phyloP scores from a whole-genome alignment of 2,113 vertebrate genomes.

The Alligator mississippiensis region DNA sequence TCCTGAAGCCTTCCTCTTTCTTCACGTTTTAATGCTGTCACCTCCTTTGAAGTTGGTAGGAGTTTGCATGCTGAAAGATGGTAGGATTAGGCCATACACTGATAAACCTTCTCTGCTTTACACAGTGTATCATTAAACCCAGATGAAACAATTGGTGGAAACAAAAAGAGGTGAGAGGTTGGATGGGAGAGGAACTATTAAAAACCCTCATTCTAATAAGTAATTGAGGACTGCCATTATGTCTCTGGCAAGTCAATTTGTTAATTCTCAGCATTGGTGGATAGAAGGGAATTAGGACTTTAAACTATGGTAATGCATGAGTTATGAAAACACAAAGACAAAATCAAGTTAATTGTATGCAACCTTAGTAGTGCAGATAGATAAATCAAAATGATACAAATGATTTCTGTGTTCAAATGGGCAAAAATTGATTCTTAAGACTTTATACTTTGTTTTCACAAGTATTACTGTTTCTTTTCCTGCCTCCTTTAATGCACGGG shows the following conservation, averaged over 20 bases:
- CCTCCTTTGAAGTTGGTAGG: not conserved
- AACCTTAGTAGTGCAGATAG: not conserved
- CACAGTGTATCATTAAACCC: not conserved
- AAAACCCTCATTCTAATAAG: not conserved
- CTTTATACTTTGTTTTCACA: slow-evolving; percentile 34
- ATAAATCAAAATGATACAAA: not conserved
- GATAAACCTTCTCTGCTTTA: not conserved
- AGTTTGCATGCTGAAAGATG: not conserved
- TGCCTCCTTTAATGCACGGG: slow-evolving; percentile 28
- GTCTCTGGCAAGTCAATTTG: not conserved
- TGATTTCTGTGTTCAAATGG: slow-evolving; percentile 21
- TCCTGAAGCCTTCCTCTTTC: not conserved
- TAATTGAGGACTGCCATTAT: not conserved
- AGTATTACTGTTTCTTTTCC: slow-evolving; percentile 14
- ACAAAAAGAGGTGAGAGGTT: no score
- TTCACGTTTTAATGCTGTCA: not conserved
- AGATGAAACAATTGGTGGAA: no score
- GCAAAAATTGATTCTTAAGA: not conserved
- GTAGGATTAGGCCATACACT: not conserved
- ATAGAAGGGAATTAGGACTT: not conserved
- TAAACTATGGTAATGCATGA: not conserved
- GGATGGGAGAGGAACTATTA: not conserved
- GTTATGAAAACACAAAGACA: slow-evolving; percentile 33
- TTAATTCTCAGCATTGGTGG: not conserved
- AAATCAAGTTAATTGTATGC: not conserved